These are phyloP conservation scores for Bolinopsis microptera DNA, from an alignment of 37 sponge, comb jelly and placozoan genomes.

Conservation along the genomic window DNA sequence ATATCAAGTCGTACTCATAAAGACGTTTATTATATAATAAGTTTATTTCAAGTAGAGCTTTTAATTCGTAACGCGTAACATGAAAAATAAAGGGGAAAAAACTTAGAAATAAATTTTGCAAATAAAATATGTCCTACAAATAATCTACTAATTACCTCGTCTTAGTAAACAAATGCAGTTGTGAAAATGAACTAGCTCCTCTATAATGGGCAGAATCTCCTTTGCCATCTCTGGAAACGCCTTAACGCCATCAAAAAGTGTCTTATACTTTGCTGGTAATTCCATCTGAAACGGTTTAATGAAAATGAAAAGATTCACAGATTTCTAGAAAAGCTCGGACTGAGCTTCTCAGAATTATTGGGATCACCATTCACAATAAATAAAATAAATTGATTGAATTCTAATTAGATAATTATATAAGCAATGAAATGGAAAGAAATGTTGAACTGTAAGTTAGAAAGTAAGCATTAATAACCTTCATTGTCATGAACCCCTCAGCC, in stretches of 20 bases:
- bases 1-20: too few relatives aligned
- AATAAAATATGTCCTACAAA: too few relatives aligned
- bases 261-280: constrained; percentile 39
- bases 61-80: too few relatives aligned
- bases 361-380: too few relatives aligned
- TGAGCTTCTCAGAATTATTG: too few relatives aligned
- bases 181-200: constrained; percentile 34
- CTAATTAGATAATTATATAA: too few relatives aligned
- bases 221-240: neutral
- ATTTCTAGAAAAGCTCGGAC: neutral
- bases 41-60: too few relatives aligned
- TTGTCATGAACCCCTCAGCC: neutral
- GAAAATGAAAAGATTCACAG: neutral
- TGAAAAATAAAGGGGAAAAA: too few relatives aligned
- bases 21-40: too few relatives aligned
- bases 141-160: neutral
- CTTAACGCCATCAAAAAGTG: constrained; percentile 5
- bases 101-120: too few relatives aligned
- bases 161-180: constrained; percentile 53
- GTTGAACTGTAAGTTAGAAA: neutral
- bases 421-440: too few relatives aligned
- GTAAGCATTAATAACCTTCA: neutral
- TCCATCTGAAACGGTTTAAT: neutral
- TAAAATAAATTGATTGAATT: too few relatives aligned
- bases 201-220: constrained; percentile 31